Conservation (phyloP, 1,140 invertebrate genomes). For the Panagrolaimus sp. region DNA sequence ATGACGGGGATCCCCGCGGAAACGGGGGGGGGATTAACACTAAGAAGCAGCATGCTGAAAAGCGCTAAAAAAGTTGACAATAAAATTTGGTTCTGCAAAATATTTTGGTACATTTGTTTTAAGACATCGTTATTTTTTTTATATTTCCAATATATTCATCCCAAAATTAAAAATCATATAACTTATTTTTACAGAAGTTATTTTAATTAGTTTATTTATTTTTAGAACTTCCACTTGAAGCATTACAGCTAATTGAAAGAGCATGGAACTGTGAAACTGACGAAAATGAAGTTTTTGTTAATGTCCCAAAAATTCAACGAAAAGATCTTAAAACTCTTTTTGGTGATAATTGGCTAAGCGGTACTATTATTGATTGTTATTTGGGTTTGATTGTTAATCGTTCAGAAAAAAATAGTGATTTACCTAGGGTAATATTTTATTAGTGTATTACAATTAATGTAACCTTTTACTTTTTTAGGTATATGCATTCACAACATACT, state of each 20-base stretch:
- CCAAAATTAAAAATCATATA: no score
- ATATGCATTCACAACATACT: constrained; percentile 89
- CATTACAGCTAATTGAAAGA: constrained; percentile 21
- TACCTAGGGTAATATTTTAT: constrained; percentile 41
- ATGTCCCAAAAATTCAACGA: constrained; percentile 30
- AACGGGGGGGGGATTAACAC: no score
- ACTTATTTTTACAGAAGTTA: no score
- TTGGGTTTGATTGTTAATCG: constrained; percentile 76
- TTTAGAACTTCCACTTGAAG: constrained; percentile 36
- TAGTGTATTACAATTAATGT: constrained; percentile 14
- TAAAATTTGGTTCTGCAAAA: no score
- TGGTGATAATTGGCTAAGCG: constrained; percentile 85
- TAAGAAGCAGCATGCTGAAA: no score
- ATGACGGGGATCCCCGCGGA: no score
- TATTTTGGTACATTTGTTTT: no score
- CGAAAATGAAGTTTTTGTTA: constrained; percentile 35
- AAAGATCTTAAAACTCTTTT: constrained; percentile 74
- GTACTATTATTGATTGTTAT: constrained; percentile 91
- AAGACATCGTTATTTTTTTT: no score
- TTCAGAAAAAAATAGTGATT: constrained; percentile 59
- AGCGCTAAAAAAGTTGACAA: no score
- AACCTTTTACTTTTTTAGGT: constrained; percentile 64
- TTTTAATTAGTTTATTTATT: no score
- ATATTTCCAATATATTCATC: no score
- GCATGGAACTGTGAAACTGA: constrained; percentile 31